Percentiles rank a stretch among this genome's conserved stretches.
These are phyloP conservation scores for Melanargia galathea DNA, from an alignment of 2,888 invertebrate species.

Conservation along the genomic window DNA sequence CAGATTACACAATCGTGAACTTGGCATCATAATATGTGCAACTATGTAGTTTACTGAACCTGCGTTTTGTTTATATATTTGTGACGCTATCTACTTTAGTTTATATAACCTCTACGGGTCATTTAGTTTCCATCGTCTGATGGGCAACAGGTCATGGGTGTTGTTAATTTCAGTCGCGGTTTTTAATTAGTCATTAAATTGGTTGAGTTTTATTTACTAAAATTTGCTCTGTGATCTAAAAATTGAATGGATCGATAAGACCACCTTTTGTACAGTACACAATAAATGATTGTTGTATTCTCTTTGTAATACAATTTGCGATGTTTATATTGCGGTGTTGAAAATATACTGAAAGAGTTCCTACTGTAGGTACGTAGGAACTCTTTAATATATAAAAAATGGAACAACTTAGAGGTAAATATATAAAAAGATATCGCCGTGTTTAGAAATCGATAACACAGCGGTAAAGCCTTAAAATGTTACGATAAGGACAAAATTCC, in stretches of 20 bases:
- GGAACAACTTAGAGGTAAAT: neutral
- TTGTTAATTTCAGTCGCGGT: constrained; percentile 25
- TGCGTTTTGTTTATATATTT: constrained; percentile 43
- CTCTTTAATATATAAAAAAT: no score
- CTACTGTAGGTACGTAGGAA: no score
- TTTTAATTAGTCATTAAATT: neutral
- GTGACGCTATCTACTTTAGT: constrained; percentile 41
- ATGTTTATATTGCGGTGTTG: neutral
- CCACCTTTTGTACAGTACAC: neutral
- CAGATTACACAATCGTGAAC: constrained; percentile 50
- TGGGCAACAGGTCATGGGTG: constrained; percentile 51
- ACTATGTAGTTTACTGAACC: constrained; percentile 51
- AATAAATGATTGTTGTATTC: neutral
- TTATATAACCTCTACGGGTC: constrained; percentile 51
- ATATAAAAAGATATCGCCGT: neutral
- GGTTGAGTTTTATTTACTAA: neutral
- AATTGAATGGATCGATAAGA: no score
- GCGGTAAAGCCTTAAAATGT: neutral
- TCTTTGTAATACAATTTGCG: neutral
- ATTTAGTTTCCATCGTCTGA: constrained; percentile 46
- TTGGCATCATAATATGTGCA: constrained; percentile 51
- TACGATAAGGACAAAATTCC: neutral
- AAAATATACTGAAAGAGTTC: neutral
- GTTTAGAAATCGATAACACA: neutral
- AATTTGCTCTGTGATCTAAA: neutral